phyloP scores from a whole-genome alignment of 2,797 vertebrate species.

The Sebastes taczanowskii region DNA sequence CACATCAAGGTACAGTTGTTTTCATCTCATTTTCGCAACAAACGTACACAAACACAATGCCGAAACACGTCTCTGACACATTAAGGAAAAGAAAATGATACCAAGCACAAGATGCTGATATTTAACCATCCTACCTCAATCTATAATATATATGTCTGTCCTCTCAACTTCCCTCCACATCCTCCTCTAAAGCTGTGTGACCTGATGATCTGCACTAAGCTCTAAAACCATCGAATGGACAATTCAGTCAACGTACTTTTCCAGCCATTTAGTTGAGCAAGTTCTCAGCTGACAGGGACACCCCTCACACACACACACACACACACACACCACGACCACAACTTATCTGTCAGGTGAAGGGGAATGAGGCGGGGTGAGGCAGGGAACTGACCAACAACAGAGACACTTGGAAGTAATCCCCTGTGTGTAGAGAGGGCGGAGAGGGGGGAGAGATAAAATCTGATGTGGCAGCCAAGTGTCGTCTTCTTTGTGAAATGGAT shows the following conservation, averaged over 20 bases:
- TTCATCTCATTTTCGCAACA: slow-evolving; percentile 1
- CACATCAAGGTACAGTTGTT: neutral
- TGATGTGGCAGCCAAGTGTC: slow-evolving; percentile 24
- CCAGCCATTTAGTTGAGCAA: slow-evolving; percentile 19
- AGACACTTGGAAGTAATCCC: slow-evolving; percentile 7
- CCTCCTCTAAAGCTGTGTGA: neutral
- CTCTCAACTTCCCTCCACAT: neutral
- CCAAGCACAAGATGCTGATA: neutral
- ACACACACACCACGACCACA: neutral
- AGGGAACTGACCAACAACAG: slow-evolving; percentile 22
- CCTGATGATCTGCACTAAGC: slow-evolving; percentile 4
- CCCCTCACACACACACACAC: neutral
- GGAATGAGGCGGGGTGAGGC: slow-evolving; percentile 8
- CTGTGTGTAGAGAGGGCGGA: neutral
- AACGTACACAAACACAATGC: neutral
- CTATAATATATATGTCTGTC: neutral
- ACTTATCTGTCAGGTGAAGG: slow-evolving; percentile 15
- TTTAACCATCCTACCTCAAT: neutral
- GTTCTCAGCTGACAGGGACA: slow-evolving; percentile 35
- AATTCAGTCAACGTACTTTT: slow-evolving; percentile 32
- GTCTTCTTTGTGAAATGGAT: slow-evolving; percentile 14
- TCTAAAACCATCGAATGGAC: slow-evolving; percentile 31
- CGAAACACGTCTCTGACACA: neutral
- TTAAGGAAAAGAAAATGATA: neutral
- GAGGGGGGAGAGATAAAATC: slow-evolving; percentile 29